Conservation (phyloP, 2,888 invertebrate genomes). For the Merodon equestris region DNA sequence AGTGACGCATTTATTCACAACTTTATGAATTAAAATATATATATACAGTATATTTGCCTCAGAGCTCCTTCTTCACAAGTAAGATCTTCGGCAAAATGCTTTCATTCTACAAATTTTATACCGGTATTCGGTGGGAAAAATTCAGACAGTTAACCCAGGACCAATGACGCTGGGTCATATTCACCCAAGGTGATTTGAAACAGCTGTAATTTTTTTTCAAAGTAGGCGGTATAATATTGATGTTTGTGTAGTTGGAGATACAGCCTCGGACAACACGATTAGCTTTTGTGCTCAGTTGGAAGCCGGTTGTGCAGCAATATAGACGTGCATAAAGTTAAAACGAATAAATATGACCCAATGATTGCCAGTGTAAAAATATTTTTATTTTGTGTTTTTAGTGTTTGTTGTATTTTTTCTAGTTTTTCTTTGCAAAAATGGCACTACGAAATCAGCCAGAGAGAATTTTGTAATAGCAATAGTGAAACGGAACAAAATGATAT, state of each 20-base stretch:
- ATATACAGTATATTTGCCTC: too few species aligned
- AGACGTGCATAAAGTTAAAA: slow-evolving; percentile 4
- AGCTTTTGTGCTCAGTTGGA: background rate
- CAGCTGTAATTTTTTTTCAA: slow-evolving; percentile 10
- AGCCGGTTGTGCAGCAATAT: slow-evolving; percentile 1
- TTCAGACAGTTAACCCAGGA: background rate
- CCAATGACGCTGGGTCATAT: background rate
- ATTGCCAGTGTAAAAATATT: slow-evolving; percentile 6
- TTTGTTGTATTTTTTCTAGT: background rate
- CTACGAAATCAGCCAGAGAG: too few species aligned
- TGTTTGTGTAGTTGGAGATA: slow-evolving; percentile 10
- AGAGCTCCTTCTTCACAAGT: too few species aligned
- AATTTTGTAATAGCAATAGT: slow-evolving; percentile 8
- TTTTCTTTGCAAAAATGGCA: background rate
- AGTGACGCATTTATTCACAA: too few species aligned
- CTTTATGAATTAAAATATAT: too few species aligned
- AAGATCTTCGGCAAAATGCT: too few species aligned
- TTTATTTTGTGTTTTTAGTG: slow-evolving; percentile 8
- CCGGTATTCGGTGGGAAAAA: too few species aligned
- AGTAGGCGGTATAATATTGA: slow-evolving; percentile 7
- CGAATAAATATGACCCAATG: slow-evolving; percentile 3
- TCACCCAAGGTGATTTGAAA: background rate
- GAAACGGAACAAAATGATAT: slow-evolving; percentile 10
- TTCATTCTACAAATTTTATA: too few species aligned
- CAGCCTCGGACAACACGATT: background rate